Conservation (phyloP, 2,797 vertebrate genomes). For the Neopelma chrysocephalum region DNA sequence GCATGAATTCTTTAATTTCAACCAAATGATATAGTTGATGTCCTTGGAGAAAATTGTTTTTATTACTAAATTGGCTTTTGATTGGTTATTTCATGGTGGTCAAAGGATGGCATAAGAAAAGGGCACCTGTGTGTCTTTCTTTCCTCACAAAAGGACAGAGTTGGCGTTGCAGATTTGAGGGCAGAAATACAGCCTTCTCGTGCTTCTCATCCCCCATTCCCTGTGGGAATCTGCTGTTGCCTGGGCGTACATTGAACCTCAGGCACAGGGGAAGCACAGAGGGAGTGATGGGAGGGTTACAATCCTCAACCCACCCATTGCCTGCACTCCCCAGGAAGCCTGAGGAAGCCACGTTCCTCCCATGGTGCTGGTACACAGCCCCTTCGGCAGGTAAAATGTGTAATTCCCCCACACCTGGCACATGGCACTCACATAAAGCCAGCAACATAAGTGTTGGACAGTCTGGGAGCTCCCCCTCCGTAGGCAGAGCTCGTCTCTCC, state of each 20-base stretch:
- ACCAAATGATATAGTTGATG: neutral
- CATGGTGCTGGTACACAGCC: rapidly evolving
- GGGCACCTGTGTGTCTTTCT: neutral
- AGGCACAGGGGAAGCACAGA: neutral
- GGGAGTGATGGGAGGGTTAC: neutral
- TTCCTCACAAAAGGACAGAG: neutral
- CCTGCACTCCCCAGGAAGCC: rapidly evolving
- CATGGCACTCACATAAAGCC: conserved; percentile 89
- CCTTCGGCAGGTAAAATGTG: neutral
- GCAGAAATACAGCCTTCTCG: neutral
- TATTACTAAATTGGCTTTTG: neutral
- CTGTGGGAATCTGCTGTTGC: neutral
- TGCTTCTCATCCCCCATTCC: neutral
- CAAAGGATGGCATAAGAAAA: neutral
- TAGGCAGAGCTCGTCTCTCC: conserved; percentile 95
- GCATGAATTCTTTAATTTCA: neutral
- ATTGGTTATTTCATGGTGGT: neutral
- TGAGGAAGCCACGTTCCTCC: rapidly evolving
- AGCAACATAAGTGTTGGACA: conserved; percentile 89
- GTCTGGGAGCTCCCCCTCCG: conserved; percentile 84
- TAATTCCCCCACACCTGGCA: neutral
- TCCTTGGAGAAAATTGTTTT: neutral
- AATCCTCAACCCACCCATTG: neutral
- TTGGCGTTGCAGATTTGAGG: neutral
- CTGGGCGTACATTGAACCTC: neutral